Evolutionary conservation across 2,888 invertebrate genomes (phyloP), one percentile per base, ranked within the genome.

Genomic region (Cryptosula pallasiana): DNA sequence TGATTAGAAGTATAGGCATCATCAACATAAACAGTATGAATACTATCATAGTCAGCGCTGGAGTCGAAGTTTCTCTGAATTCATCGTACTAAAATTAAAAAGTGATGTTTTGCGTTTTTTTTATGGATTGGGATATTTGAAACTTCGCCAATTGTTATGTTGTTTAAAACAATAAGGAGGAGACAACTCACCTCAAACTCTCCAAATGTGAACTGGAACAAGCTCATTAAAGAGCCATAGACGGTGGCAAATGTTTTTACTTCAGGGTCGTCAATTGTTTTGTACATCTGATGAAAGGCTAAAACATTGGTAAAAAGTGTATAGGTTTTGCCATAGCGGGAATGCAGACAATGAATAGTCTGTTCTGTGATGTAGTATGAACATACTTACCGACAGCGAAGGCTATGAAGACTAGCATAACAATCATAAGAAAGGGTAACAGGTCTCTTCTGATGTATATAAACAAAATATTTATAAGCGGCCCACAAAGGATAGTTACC

Each of bases 11-110:
- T 80, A 98, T 98, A 0, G 98, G 98, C 74, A 98, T 95, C 78
- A 98, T 91, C 73, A 99, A 93, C 95, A 98, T 97, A 84, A 98
- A 99, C 73, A 96, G 88, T 0, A 94, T 92, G 84, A 99, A 99
- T n/a, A 98, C 94, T 0, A 93, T 90, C 87, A 98, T 97, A 29
- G 94, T 92, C 75, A 98, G 87, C 76, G 91, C 91, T 5, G 95
- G 93, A 84, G 97, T 96, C 0, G 93, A 92, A 0, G 95, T 95
- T 80, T 95, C 94, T 57, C 93, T 90, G 63, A 63, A 63, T 32
- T 63, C 63, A 32, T 63, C 63, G 87, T 98, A 99, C 98, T 99
- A 87, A 69, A 88, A 87, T 13, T 5, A 13, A n/a, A n/a, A n/a
- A n/a, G n/a, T 77, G 55, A 75, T 75, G 71, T n/a, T n/a, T n/a